These are phyloP conservation scores for Hystrix brachyura DNA, from an alignment of 2,113 vertebrate species.

Conservation along the genomic window DNA sequence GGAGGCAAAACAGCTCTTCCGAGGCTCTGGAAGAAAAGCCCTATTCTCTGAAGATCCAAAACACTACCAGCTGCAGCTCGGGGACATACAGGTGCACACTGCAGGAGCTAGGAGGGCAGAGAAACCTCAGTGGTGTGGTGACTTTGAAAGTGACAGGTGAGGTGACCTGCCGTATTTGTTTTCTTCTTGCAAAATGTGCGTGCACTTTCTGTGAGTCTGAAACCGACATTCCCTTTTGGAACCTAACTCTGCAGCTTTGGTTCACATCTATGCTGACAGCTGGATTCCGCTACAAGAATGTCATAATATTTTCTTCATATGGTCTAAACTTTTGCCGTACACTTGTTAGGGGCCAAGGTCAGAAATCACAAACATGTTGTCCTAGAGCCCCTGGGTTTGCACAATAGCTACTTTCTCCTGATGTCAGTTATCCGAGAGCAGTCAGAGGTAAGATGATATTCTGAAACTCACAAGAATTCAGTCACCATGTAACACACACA, in stretches of 20 bases:
- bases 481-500: neutral
- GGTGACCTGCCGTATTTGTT: neutral
- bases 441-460: neutral
- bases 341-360: neutral
- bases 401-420: neutral
- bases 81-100: slow-evolving; percentile 85
- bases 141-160: slow-evolving; percentile 88
- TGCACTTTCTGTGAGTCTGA: neutral
- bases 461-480: neutral
- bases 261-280: neutral
- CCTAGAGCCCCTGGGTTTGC: neutral
- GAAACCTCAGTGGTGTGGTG: slow-evolving; percentile 79
- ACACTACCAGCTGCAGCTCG: slow-evolving; percentile 64
- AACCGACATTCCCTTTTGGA: rapidly evolving
- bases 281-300: neutral
- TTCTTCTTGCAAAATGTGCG: neutral
- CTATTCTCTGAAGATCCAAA: slow-evolving; percentile 85
- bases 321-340: neutral
- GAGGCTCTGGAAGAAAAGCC: slow-evolving; percentile 32
- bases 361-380: slow-evolving; percentile 20
- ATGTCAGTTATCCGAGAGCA: neutral
- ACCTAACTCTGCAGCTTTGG: neutral
- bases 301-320: neutral
- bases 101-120: slow-evolving; percentile 57
- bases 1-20: slow-evolving; percentile 38